Evolutionary conservation across 2,888 invertebrate species (phyloP).

Genomic region (Epirrhoe tristata): DNA sequence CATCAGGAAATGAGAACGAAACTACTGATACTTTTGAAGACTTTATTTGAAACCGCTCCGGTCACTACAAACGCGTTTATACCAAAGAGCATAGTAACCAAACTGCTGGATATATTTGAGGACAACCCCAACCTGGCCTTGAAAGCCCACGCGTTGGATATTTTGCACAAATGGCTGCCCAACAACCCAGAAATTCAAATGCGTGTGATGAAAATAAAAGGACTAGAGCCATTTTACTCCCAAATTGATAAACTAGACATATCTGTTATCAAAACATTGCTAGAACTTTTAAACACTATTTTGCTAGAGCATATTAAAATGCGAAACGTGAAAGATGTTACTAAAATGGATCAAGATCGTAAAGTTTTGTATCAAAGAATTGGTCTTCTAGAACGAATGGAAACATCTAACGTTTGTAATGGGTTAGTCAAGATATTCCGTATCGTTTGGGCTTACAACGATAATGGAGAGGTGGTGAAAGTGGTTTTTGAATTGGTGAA

Average conservation of each 20-base stretch:
- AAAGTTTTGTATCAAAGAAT: slow-evolving; percentile 62
- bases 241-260: slow-evolving; percentile 64
- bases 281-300: slow-evolving; percentile 70
- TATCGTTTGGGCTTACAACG: slow-evolving; percentile 50
- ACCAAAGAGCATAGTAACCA: slow-evolving; percentile 62
- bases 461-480: slow-evolving; percentile 48
- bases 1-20: slow-evolving; percentile 54
- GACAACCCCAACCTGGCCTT: slow-evolving; percentile 57
- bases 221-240: slow-evolving; percentile 68
- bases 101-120: slow-evolving; percentile 67
- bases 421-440: slow-evolving; percentile 66
- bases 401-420: slow-evolving; percentile 60
- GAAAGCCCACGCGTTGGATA: slow-evolving; percentile 64
- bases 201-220: slow-evolving; percentile 69
- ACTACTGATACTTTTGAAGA: slow-evolving; percentile 58
- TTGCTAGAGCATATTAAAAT: slow-evolving; percentile 65
- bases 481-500: slow-evolving; percentile 61
- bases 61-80: slow-evolving; percentile 53
- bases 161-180: slow-evolving; percentile 67
- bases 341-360: slow-evolving; percentile 51
- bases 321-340: slow-evolving; percentile 50
- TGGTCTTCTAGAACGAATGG: slow-evolving; percentile 68
- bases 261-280: slow-evolving; percentile 52
- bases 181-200: slow-evolving; percentile 67
- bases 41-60: slow-evolving; percentile 60